Conservation (phyloP, 2,888 invertebrate genomes). For the Dicyrtomina minuta region DNA sequence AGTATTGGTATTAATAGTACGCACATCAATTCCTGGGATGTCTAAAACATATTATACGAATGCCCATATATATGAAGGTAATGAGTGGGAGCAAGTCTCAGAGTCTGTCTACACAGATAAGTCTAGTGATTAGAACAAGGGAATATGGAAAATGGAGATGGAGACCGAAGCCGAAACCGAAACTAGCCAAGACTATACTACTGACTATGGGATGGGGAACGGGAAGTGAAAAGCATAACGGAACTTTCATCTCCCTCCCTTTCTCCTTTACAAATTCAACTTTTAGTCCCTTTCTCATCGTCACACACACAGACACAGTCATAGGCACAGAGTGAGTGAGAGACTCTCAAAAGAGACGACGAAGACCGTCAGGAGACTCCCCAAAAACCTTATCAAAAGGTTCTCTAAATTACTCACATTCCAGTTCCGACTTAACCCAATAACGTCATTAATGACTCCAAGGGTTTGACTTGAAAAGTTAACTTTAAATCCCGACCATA, state of each 20-base stretch:
- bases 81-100: too few species aligned
- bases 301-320: neutral
- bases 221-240: neutral
- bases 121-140: too few species aligned
- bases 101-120: neutral
- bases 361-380: neutral
- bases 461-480: conserved; percentile 4
- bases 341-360: neutral
- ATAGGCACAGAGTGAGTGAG: too few species aligned
- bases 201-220: neutral
- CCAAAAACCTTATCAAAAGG: too few species aligned
- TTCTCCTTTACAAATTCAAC: neutral
- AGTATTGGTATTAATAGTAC: conserved; percentile 2
- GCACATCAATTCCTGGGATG: neutral
- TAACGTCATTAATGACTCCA: conserved; percentile 25
- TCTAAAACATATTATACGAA: neutral
- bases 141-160: too few species aligned
- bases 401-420: conserved; percentile 5
- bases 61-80: too few species aligned
- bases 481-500: too few species aligned
- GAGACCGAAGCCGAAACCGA: too few species aligned
- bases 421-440: conserved; percentile 1
- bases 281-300: too few species aligned
- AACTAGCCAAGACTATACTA: too few species aligned
- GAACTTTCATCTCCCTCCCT: neutral